Evolutionary conservation across 2,797 vertebrate species (phyloP).

Genomic region (Argyrosomus regius): DNA sequence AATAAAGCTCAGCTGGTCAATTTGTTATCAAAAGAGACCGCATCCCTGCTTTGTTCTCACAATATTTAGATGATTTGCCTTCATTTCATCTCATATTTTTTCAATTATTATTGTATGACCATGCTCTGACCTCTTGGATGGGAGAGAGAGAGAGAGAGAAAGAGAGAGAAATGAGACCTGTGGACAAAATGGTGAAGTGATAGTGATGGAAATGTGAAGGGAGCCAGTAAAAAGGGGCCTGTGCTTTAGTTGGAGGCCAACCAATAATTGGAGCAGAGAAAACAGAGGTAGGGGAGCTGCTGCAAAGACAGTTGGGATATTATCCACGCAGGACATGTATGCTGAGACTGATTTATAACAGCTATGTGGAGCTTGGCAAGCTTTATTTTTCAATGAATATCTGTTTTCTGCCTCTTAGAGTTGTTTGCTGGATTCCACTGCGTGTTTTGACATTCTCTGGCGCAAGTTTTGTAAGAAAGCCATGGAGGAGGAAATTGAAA

Average conservation of each 20-base stretch:
- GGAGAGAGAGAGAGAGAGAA: conserved; percentile 43
- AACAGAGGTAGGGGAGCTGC: conserved; percentile 58
- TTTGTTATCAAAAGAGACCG: conserved; percentile 33
- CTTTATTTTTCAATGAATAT: conserved; percentile 61
- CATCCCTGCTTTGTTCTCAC: conserved; percentile 22
- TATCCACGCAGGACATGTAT: conserved; percentile 65
- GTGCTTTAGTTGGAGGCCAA: conserved; percentile 75
- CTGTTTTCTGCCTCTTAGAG: conserved; percentile 34
- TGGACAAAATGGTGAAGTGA: conserved; percentile 38
- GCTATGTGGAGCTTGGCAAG: conserved; percentile 64
- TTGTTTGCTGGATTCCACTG: conserved; percentile 33
- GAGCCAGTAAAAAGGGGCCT: conserved; percentile 53
- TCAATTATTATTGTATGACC: conserved; percentile 44
- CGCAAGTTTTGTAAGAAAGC: not conserved
- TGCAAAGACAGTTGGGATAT: conserved; percentile 71
- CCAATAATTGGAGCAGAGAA: conserved; percentile 63
- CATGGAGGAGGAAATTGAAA: conserved; percentile 42
- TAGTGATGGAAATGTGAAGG: conserved; percentile 62
- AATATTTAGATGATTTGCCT: conserved; percentile 30
- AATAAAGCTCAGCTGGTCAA: conserved; percentile 25
- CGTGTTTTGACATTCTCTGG: conserved; percentile 39
- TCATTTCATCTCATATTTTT: conserved; percentile 37
- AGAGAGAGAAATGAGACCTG: conserved; percentile 17
- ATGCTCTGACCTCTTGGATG: conserved; percentile 40
- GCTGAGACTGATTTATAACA: conserved; percentile 67